These are phyloP conservation scores for Baccha elongata DNA, from an alignment of 2,888 invertebrate species.

Conservation along the genomic window DNA sequence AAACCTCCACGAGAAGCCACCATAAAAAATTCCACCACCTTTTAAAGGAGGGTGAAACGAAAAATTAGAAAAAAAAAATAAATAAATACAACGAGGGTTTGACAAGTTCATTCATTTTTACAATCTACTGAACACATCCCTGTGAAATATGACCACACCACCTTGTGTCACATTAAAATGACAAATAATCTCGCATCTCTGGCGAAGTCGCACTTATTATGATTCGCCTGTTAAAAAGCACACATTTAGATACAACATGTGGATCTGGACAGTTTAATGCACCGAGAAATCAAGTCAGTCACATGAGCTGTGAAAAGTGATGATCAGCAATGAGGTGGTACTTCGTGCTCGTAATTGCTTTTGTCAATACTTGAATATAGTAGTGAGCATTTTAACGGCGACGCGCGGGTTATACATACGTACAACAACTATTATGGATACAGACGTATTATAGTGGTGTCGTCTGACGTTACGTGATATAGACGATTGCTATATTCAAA, in stretches of 20 bases:
- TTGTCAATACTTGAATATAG: conserved; percentile 49
- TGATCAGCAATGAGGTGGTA: conserved; percentile 17
- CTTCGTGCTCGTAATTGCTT: conserved; percentile 47
- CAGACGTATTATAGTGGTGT: neutral
- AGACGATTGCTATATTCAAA: neutral
- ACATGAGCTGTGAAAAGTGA: neutral
- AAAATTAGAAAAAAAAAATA: neutral
- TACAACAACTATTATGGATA: neutral
- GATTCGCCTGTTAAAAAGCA: neutral
- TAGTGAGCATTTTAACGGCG: conserved; percentile 13
- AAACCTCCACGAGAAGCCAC: conserved; percentile 18
- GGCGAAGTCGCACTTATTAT: neutral
- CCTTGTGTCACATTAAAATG: conserved; percentile 42
- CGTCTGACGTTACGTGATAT: neutral
- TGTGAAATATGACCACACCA: conserved; percentile 30
- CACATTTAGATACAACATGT: conserved; percentile 23
- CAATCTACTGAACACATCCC: neutral
- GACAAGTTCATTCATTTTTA: conserved; percentile 2
- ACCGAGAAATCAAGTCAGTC: conserved; percentile 16
- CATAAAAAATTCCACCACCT: conserved; percentile 32
- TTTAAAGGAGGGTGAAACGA: conserved; percentile 1
- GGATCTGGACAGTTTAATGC: conserved; percentile 6
- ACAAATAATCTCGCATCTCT: conserved; percentile 38
- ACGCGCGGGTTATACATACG: no score
- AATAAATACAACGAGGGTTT: conserved; percentile 8